A percentile compares a stretch with the other conserved stretches of the same genome.
Conservation (phyloP, 2,797 vertebrate genomes). For the Morelia viridis region DNA sequence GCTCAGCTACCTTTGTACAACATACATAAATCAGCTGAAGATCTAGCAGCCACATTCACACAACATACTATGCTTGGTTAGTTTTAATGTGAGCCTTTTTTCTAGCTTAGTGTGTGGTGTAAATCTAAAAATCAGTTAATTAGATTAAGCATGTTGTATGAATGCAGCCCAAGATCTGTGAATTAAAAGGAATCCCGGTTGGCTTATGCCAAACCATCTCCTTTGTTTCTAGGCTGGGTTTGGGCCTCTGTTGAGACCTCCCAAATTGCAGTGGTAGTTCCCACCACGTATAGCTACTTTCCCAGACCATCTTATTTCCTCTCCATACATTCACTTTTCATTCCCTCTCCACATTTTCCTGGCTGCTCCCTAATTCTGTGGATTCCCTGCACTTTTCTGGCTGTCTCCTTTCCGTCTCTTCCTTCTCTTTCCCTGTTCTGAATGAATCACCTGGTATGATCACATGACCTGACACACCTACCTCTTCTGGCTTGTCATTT, state of each 20-base stretch:
- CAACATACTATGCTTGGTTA: background rate
- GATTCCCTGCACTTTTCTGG: background rate
- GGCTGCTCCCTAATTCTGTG: background rate
- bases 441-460: background rate
- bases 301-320: background rate
- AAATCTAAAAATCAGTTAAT: background rate
- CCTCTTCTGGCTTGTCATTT: background rate
- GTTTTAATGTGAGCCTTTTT: background rate
- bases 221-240: background rate
- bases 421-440: background rate
- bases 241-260: background rate
- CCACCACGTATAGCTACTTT: background rate
- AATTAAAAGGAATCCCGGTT: background rate
- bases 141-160: background rate
- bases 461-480: background rate
- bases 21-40: background rate
- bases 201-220: background rate
- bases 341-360: background rate
- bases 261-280: background rate
- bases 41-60: background rate
- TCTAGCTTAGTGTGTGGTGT: background rate
- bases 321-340: background rate
- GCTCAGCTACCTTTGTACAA: background rate
- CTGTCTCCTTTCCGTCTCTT: background rate
- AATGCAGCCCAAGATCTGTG: background rate